Evolutionary conservation across 2,113 vertebrate genomes (phyloP).

Genomic region (Perognathus longimembris): DNA sequence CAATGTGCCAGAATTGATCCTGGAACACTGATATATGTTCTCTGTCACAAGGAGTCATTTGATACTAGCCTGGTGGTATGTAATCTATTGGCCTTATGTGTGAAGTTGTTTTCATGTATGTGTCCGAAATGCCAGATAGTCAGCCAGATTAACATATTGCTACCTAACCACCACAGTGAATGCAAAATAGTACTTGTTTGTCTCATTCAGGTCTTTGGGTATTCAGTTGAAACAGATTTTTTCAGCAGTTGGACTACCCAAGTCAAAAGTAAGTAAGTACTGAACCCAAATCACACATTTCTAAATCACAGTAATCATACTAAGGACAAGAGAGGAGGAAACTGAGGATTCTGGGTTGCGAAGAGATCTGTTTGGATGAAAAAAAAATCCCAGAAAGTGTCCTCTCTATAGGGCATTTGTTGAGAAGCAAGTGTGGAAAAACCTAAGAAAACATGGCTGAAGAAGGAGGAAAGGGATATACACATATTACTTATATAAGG

Average conservation of each 20-base stretch:
- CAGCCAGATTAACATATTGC: not conserved
- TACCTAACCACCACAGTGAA: not conserved
- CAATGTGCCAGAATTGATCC: not conserved
- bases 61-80: not conserved
- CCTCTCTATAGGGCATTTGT: not conserved
- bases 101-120: not conserved
- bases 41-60: not conserved
- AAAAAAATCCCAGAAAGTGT: not conserved
- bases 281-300: conserved; percentile 6
- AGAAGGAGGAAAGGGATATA: not conserved
- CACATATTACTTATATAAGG: not conserved
- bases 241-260: not conserved
- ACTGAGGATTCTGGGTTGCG: not conserved
- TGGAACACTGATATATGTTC: not conserved
- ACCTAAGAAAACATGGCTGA: not conserved
- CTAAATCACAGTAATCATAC: not conserved
- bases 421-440: not conserved
- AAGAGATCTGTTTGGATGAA: not conserved
- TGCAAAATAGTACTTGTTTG: not conserved
- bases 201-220: not conserved
- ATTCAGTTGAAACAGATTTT: not conserved
- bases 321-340: not conserved
- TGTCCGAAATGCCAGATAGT: not conserved
- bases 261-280: conserved; percentile 26
- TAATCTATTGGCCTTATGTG: conserved; percentile 19